These are phyloP conservation scores for Melanotaenia nigrans DNA, from an alignment of 2,797 vertebrate species.

Conservation along the genomic window DNA sequence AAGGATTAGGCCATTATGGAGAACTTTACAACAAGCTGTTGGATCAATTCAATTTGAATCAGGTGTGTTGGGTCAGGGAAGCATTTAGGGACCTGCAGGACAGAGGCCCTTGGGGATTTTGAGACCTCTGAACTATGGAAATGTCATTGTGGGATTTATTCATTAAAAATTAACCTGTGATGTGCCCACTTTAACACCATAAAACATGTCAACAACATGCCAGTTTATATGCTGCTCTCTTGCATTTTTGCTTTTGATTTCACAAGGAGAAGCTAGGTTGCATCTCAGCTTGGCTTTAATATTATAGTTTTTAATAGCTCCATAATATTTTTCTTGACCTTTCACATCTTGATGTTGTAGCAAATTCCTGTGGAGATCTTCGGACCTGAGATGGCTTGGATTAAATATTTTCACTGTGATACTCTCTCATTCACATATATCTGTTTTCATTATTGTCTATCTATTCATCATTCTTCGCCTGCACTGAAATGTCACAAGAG, in stretches of 20 bases:
- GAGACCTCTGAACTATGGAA: background rate
- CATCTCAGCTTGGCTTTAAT: conserved; percentile 14
- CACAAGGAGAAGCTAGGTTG: background rate
- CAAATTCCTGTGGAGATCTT: conserved; percentile 21
- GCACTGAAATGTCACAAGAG: conserved; percentile 64
- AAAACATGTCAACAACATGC: background rate
- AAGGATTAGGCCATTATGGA: background rate
- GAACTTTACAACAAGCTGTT: background rate
- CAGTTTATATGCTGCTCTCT: background rate
- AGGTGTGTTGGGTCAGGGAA: background rate
- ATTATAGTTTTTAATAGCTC: background rate
- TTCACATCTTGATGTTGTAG: conserved; percentile 18
- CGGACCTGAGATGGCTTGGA: conserved; percentile 14
- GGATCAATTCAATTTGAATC: background rate
- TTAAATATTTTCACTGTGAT: conserved; percentile 38
- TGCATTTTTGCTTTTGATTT: background rate
- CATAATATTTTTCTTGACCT: conserved; percentile 7
- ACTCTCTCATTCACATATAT: conserved; percentile 54
- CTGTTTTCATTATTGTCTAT: conserved; percentile 63
- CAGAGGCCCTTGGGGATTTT: background rate
- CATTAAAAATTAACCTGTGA: background rate
- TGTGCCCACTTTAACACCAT: background rate
- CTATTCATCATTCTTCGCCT: conserved; percentile 62
- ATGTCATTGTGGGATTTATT: background rate
- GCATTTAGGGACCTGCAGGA: background rate